phyloP scores from a whole-genome alignment of 1,140 invertebrate species.

The Cotesia glomerata region DNA sequence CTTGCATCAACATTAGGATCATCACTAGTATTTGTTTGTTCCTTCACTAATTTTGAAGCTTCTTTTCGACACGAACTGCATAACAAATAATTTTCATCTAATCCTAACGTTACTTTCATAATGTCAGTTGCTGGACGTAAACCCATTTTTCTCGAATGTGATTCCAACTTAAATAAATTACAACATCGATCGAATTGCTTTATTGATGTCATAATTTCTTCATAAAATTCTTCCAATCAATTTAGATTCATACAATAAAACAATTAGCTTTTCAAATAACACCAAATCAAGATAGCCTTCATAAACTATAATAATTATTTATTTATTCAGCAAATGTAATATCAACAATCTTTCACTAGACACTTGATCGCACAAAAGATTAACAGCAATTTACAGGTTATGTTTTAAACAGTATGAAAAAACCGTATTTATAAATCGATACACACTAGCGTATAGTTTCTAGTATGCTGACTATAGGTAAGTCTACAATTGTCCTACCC shows the following conservation, averaged over 20 bases:
- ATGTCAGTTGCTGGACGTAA: background rate
- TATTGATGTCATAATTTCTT: background rate
- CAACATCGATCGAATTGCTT: constrained; percentile 4
- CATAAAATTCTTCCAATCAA: background rate
- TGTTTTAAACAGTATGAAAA: constrained; percentile 2
- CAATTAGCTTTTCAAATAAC: background rate
- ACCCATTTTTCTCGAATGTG: constrained; percentile 4
- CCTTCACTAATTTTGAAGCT: too few species aligned
- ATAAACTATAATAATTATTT: too few species aligned
- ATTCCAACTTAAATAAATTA: constrained; percentile 2
- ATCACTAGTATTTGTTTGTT: too few species aligned
- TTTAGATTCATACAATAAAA: background rate
- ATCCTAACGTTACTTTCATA: constrained; percentile 22
- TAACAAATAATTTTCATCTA: background rate
- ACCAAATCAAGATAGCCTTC: too few species aligned
- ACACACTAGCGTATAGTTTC: constrained; percentile 3
- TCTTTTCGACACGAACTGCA: constrained; percentile 9
- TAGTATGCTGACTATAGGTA: background rate
- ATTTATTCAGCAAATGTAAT: too few species aligned
- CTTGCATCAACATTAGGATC: too few species aligned
- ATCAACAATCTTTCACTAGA: too few species aligned
- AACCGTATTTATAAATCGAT: background rate
- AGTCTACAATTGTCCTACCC: constrained; percentile 1
- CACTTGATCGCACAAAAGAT: constrained; percentile 13
- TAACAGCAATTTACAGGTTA: constrained; percentile 4